Evolutionary conservation across 2,888 invertebrate genomes (phyloP).

Genomic region (Andrena chrysosceles): DNA sequence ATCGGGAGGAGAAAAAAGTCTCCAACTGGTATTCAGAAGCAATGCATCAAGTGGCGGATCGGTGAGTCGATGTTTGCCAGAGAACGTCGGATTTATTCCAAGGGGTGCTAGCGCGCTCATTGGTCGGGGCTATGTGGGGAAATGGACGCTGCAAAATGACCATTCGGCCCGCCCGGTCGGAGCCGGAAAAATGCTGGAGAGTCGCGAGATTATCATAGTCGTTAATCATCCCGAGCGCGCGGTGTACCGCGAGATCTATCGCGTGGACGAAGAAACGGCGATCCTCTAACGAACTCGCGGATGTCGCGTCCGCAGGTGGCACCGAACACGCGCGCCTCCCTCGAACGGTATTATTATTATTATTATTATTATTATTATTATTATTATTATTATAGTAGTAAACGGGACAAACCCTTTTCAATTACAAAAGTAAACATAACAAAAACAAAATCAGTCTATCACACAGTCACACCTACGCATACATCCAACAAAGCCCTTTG

Average conservation of each 20-base stretch:
- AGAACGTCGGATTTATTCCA: constrained; percentile 71
- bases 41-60: constrained; percentile 58
- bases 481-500: no score
- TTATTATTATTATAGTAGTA: no score
- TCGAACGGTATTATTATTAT: constrained; percentile 23
- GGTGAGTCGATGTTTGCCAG: constrained; percentile 56
- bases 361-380: no score
- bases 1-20: background rate
- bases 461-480: no score
- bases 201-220: constrained; percentile 64
- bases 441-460: no score
- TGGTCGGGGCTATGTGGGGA: constrained; percentile 48
- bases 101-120: constrained; percentile 46
- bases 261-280: background rate
- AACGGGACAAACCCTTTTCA: no score
- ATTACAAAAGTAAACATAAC: no score
- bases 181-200: constrained; percentile 55
- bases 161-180: constrained; percentile 56
- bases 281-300: background rate
- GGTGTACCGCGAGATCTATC: constrained; percentile 37
- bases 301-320: constrained; percentile 17
- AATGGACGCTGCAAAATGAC: constrained; percentile 66
- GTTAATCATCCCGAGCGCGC: constrained; percentile 60
- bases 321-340: background rate
- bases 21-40: constrained; percentile 45